Base-by-base conservation (phyloP, 1,140 invertebrate species). In the Zaprionus vittiger region DNA sequence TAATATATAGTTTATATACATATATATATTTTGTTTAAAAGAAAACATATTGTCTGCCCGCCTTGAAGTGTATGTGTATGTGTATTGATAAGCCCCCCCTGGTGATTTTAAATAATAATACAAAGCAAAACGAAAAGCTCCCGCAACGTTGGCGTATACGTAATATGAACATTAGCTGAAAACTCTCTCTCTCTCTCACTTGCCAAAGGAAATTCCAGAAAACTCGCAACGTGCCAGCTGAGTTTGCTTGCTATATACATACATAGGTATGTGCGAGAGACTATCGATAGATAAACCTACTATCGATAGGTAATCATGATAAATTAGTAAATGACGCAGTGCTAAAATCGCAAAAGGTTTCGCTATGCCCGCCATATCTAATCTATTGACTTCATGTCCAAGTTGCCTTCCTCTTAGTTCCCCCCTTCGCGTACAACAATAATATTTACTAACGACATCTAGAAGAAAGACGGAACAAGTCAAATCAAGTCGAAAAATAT, bases 281-380 rank as follows among this genome's bases (percentile, higher is more conserved):
- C 47, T 52, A 52, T 52, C 47, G 47, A 52, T 52, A 24, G 47
- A 52, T 83, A 87, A 84, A 81, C 56, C 15, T 38, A 65, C 38
- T 56, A 52, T 52, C 47, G 47, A 52, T 54, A 56, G 14, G 31
- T 83, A 79, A 84, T 79, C 71, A 59, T 84, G 81, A 89, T 84
- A 90, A 77, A 79, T 89, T 81, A 66, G 81, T 90, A 84, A 84
- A 90, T 89, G 84, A 90, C 84, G 84, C 84, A 89, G 81, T 80
- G 60, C 49, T 80, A 52, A 63, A 80, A 71, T 69, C 57, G 66
- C 41, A 3, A 70, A 70, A 63, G 52, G 52, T 37, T 59, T 61
- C 38, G 68, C 71, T 69, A 17, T 47, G 41, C 44, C 63, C 31
- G 3, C 31, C 80, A 78, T 89, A 89, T 89, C 84, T 89, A 81